Evolutionary conservation across 1,140 invertebrate species (phyloP).

Genomic region (Subanguina moxae): DNA sequence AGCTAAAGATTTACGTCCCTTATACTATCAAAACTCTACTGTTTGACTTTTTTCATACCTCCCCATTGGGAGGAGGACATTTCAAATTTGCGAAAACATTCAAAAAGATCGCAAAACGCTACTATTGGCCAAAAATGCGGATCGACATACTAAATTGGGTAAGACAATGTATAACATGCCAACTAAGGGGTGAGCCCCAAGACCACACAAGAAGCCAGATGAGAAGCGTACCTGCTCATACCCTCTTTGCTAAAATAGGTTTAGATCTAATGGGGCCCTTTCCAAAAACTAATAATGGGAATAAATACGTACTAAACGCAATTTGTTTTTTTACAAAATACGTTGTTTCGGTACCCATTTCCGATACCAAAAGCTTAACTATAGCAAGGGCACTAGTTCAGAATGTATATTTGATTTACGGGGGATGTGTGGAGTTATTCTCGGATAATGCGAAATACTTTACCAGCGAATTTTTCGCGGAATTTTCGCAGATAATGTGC

Average conservation of each 20-base stretch:
- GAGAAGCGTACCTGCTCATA: neutral
- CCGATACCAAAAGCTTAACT: constrained; percentile 12
- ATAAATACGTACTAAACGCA: constrained; percentile 23
- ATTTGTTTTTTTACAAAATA: constrained; percentile 26
- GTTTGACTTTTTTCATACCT: constrained; percentile 23
- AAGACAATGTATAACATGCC: constrained; percentile 17
- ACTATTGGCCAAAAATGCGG: constrained; percentile 27
- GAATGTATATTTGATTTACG: constrained; percentile 21
- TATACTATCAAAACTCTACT: constrained; percentile 4
- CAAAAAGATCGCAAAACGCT: constrained; percentile 7
- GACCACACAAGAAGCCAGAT: constrained; percentile 6
- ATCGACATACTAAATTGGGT: constrained; percentile 7
- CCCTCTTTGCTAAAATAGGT: constrained; percentile 14
- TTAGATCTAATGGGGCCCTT: constrained; percentile 23
- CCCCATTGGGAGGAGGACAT: constrained; percentile 16
- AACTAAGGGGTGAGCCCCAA: constrained; percentile 12
- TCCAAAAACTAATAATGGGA: constrained; percentile 6
- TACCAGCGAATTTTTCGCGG: constrained; percentile 17
- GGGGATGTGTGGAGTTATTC: constrained; percentile 10
- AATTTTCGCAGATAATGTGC: constrained; percentile 13
- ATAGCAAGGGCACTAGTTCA: constrained; percentile 21
- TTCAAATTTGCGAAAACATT: constrained; percentile 17
- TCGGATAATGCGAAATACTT: constrained; percentile 26
- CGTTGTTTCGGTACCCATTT: constrained; percentile 18
- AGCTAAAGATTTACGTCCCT: constrained; percentile 3